These are phyloP conservation scores for Rotaria socialis DNA, from an alignment of 2,888 invertebrate genomes.

Conservation along the genomic window DNA sequence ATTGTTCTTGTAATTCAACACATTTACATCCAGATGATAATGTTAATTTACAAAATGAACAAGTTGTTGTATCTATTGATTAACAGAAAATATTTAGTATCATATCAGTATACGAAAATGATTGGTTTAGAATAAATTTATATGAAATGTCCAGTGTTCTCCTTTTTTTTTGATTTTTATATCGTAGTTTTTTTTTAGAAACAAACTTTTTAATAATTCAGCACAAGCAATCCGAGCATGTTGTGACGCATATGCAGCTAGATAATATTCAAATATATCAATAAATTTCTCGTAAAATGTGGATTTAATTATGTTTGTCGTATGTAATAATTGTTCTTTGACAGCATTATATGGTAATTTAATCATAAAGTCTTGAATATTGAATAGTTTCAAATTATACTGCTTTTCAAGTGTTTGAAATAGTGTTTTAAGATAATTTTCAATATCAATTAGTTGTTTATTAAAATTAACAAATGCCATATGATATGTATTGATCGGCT, in stretches of 20 bases:
- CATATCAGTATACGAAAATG: no score
- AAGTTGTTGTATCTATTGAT: not conserved
- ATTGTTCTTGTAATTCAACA: not conserved
- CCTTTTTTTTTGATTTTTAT: no score
- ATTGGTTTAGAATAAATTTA: no score
- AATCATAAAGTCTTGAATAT: not conserved
- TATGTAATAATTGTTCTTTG: not conserved
- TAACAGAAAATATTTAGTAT: not conserved
- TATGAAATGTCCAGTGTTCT: no score
- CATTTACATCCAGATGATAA: not conserved
- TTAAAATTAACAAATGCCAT: not conserved
- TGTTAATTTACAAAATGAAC: constrained; percentile 29
- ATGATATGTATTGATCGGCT: not conserved
- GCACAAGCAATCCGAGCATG: not conserved
- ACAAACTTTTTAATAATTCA: not conserved
- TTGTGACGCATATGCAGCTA: not conserved
- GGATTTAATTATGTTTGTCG: constrained; percentile 12
- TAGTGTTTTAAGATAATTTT: not conserved
- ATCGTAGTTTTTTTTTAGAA: not conserved
- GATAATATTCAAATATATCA: constrained; percentile 24
- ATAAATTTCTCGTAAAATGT: constrained; percentile 12
- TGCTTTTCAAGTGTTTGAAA: not conserved
- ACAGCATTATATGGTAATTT: constrained; percentile 4
- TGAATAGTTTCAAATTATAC: not conserved
- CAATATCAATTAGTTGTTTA: constrained; percentile 1